Evolutionary conservation across 2,888 invertebrate genomes (phyloP), one percentile per base, ranked within the genome.

Genomic region (Acleris holmiana): DNA sequence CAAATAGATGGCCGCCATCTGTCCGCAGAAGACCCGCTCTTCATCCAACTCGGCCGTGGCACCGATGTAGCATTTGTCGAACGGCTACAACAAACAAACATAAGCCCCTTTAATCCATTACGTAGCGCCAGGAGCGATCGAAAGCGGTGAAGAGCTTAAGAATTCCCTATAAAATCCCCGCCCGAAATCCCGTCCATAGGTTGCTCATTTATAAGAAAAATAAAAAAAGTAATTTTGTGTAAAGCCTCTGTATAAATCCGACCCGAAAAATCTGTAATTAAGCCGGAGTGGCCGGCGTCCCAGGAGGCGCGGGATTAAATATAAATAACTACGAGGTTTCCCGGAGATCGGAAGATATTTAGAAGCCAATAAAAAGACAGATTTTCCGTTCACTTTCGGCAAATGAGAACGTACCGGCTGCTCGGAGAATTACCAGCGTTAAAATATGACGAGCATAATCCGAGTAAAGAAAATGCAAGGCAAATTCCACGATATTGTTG

Each of bases 21-120:
- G 99, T 44, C 99, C 99, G 91, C 99, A 99, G 93, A 99, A 99
- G 73, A 99, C 98, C 68, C 98, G 95, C 85, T 99, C 99, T 82
- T 98, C 98, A 82, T 99, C 99, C 82, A 99, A 90, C 91, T 99
- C 99, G 1, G 99, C 98, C 57, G 98, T 98, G 66, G 99, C 98
- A 66, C 99, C 99, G 83, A 99, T 98, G 91, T 98, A 99, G 91
- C 99, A 99, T 89, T 99, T 99, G 94, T 99, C 99, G 93, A 99
- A 99, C 63, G 99, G 98, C 98, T 99, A 91, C 10, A 84, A 76
- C 61, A 77, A 71, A 63, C 19, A 53, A 40, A 35, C 44, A 58
- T 63, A 63, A 53, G 21, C 63, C 57, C 51, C 35, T 51, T n/a
- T 63, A 63, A 63, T 63, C 57, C 51, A 63, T 58, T 63, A 40